phyloP scores from a whole-genome alignment of 2,797 vertebrate species.

The Prionace glauca region DNA sequence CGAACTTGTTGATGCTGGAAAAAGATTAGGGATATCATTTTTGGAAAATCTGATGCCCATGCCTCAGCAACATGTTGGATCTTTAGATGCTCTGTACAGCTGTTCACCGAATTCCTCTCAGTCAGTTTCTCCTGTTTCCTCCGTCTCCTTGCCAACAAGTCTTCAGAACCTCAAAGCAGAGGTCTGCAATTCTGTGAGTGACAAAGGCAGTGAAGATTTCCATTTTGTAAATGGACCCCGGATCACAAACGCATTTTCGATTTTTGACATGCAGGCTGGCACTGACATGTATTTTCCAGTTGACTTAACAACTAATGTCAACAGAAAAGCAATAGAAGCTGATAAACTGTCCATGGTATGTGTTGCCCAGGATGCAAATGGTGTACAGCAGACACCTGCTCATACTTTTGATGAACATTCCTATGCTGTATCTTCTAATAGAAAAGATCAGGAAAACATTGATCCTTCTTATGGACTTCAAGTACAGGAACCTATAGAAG shows the following conservation, averaged over 20 bases:
- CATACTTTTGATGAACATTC: slow-evolving; percentile 88
- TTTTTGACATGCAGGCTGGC: slow-evolving; percentile 79
- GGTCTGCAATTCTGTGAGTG: slow-evolving; percentile 47
- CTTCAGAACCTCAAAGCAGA: slow-evolving; percentile 67
- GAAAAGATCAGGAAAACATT: neutral
- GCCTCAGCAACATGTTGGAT: slow-evolving; percentile 51
- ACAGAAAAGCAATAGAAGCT: slow-evolving; percentile 67
- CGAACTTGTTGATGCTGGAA: slow-evolving; percentile 81
- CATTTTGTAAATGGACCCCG: slow-evolving; percentile 78
- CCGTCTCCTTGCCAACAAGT: slow-evolving; percentile 49
- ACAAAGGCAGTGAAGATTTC: slow-evolving; percentile 70
- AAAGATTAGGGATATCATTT: slow-evolving; percentile 91
- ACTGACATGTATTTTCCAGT: slow-evolving; percentile 79
- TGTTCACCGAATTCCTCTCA: slow-evolving; percentile 42
- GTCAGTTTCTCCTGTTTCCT: slow-evolving; percentile 49
- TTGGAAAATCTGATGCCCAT: slow-evolving; percentile 78
- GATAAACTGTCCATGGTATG: slow-evolving; percentile 54
- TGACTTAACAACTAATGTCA: slow-evolving; percentile 64
- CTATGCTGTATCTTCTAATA: slow-evolving; percentile 68
- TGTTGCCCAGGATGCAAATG: slow-evolving; percentile 53
- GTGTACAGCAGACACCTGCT: slow-evolving; percentile 66
- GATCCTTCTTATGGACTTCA: neutral
- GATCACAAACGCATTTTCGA: slow-evolving; percentile 97
- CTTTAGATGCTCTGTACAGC: slow-evolving; percentile 41
- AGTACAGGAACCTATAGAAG: neutral